Evolutionary conservation across 2,888 invertebrate genomes (phyloP).

Genomic region (Stratiomys singularior): DNA sequence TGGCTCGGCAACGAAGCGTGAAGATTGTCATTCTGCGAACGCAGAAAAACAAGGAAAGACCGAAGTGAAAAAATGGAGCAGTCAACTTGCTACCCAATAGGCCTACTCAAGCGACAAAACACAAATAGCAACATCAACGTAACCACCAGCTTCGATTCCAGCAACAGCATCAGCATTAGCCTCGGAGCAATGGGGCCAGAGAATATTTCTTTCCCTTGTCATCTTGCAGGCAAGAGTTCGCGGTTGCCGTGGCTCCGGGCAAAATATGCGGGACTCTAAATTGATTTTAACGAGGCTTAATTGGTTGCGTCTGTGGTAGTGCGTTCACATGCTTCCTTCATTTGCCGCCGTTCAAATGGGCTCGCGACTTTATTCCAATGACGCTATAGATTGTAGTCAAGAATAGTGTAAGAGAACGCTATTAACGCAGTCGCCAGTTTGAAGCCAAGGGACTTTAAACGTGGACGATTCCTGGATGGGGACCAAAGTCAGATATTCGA

Average conservation of each 20-base stretch:
- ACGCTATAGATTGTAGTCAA: not conserved
- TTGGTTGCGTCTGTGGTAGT: slow-evolving; percentile 63
- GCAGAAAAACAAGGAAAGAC: not conserved
- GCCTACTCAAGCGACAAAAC: slow-evolving; percentile 28
- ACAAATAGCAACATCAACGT: slow-evolving; percentile 10
- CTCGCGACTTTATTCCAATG: slow-evolving; percentile 1
- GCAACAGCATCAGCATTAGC: too few relatives aligned
- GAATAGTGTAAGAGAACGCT: not conserved
- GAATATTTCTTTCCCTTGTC: slow-evolving; percentile 21
- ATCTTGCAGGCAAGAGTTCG: slow-evolving; percentile 12
- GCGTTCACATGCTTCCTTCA: slow-evolving; percentile 44
- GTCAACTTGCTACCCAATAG: slow-evolving; percentile 12
- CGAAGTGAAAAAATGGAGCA: slow-evolving; percentile 12
- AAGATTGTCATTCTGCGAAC: slow-evolving; percentile 10
- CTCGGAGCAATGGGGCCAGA: slow-evolving; percentile 17
- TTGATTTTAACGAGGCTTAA: slow-evolving; percentile 67
- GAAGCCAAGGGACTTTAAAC: slow-evolving; percentile 20
- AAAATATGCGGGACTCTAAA: slow-evolving; percentile 66
- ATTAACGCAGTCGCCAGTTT: not conserved
- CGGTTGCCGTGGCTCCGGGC: slow-evolving; percentile 20
- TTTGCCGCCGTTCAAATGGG: not conserved
- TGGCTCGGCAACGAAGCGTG: slow-evolving; percentile 14
- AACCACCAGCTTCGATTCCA: too few relatives aligned
- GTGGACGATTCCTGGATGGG: not conserved
- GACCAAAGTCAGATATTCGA: slow-evolving; percentile 35